phyloP scores from a whole-genome alignment of 2,797 vertebrate species.

The Cottoperca gobio region DNA sequence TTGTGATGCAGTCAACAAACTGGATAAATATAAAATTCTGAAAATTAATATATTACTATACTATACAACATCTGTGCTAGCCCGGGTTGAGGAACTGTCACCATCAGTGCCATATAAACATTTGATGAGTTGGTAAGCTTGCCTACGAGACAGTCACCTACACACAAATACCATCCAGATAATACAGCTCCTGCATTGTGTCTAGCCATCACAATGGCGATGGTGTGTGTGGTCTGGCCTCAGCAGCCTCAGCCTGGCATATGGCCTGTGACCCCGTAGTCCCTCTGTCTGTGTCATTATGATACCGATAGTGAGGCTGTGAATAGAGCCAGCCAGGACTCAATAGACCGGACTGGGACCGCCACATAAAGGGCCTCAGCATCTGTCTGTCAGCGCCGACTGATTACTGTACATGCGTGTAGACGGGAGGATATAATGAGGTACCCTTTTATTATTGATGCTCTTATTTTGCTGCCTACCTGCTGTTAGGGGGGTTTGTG shows the following conservation, averaged over 20 bases:
- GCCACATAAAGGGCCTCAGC: slow-evolving; percentile 72
- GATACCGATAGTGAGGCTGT: slow-evolving; percentile 75
- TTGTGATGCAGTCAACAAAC: not conserved
- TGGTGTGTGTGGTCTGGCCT: slow-evolving; percentile 69
- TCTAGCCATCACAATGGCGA: slow-evolving; percentile 69
- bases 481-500: slow-evolving; percentile 77
- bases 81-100: slow-evolving; percentile 27
- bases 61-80: not conserved
- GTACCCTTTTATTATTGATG: slow-evolving; percentile 87
- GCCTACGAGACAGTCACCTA: slow-evolving; percentile 63
- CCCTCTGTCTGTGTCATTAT: slow-evolving; percentile 77
- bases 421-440: slow-evolving; percentile 79
- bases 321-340: slow-evolving; percentile 75
- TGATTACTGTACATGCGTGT: slow-evolving; percentile 73
- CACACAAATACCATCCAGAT: slow-evolving; percentile 67
- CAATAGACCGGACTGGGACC: slow-evolving; percentile 70
- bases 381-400: slow-evolving; percentile 77
- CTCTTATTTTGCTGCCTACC: slow-evolving; percentile 75
- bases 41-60: not conserved
- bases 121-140: slow-evolving; percentile 62
- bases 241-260: slow-evolving; percentile 76
- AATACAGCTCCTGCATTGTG: slow-evolving; percentile 74
- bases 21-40: slow-evolving; percentile 8
- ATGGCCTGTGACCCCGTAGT: slow-evolving; percentile 81
- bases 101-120: slow-evolving; percentile 59